phyloP scores from a whole-genome alignment of 2,113 vertebrate genomes.

The Hepsetus odoe region DNA sequence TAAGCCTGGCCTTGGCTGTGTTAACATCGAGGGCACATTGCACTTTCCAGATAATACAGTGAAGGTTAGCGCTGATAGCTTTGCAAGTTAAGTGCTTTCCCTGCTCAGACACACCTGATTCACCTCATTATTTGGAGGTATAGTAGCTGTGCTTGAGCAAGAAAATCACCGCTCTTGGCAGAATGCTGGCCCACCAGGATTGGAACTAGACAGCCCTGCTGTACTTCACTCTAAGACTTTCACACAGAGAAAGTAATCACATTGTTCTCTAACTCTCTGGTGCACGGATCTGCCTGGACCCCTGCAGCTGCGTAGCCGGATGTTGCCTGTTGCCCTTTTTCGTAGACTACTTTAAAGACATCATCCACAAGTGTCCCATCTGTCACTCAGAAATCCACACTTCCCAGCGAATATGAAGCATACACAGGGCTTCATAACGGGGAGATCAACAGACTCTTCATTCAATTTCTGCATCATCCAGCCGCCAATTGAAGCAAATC shows the following conservation, averaged over 20 bases:
- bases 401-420: slow-evolving; percentile 47
- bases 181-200: too few relatives aligned
- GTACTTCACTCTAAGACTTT: not conserved
- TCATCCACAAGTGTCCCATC: slow-evolving; percentile 81
- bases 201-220: too few relatives aligned
- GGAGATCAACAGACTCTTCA: not conserved
- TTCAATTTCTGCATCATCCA: not conserved
- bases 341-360: slow-evolving; percentile 73
- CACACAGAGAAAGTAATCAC: not conserved
- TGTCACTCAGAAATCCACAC: slow-evolving; percentile 66
- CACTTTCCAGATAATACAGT: too few relatives aligned
- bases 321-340: slow-evolving; percentile 90
- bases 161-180: too few relatives aligned
- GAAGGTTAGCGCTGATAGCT: too few relatives aligned
- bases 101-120: too few relatives aligned
- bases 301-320: slow-evolving; percentile 77
- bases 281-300: not conserved
- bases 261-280: slow-evolving; percentile 2
- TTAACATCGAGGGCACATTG: too few relatives aligned
- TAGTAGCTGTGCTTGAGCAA: too few relatives aligned
- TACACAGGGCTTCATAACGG: not conserved
- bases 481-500: too few relatives aligned
- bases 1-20: too few relatives aligned
- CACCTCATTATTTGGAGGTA: too few relatives aligned
- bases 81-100: too few relatives aligned